These are phyloP conservation scores for Octopus bimaculoides DNA, from an alignment of 1,140 invertebrate genomes.

Conservation along the genomic window DNA sequence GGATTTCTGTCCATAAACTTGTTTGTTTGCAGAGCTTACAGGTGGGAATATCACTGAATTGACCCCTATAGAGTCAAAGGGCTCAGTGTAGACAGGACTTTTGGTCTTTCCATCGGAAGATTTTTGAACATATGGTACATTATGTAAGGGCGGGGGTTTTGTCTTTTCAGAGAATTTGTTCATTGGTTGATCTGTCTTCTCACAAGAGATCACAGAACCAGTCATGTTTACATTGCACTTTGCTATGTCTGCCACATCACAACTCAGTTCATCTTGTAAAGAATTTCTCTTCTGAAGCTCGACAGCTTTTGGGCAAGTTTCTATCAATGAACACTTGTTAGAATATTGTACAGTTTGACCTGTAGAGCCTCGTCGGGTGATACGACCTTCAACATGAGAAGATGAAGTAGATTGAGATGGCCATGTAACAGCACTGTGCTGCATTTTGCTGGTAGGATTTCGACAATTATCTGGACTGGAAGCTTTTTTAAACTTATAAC, in stretches of 20 bases:
- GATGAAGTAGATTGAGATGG: neutral
- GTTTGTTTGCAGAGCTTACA: neutral
- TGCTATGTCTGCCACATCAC: no score
- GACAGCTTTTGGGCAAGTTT: no score
- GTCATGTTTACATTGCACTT: no score
- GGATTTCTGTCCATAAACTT: slow-evolving; percentile 60
- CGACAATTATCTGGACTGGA: neutral
- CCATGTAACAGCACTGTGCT: neutral
- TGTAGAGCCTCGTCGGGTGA: neutral
- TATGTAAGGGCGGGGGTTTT: slow-evolving; percentile 30
- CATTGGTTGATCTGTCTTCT: no score
- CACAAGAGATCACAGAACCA: no score
- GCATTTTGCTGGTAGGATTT: neutral
- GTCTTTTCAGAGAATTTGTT: slow-evolving; percentile 17
- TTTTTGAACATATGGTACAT: slow-evolving; percentile 25
- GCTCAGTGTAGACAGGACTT: slow-evolving; percentile 89
- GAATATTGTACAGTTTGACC: neutral
- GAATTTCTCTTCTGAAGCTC: no score
- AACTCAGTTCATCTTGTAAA: no score
- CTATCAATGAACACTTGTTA: no score
- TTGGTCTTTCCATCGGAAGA: slow-evolving; percentile 35
- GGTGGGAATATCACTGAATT: neutral
- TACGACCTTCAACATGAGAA: neutral
- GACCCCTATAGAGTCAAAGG: slow-evolving; percentile 73
- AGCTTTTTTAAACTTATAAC: neutral